Base-by-base conservation (phyloP, 2,113 vertebrate species). In the Semicossyphus pulcher region DNA sequence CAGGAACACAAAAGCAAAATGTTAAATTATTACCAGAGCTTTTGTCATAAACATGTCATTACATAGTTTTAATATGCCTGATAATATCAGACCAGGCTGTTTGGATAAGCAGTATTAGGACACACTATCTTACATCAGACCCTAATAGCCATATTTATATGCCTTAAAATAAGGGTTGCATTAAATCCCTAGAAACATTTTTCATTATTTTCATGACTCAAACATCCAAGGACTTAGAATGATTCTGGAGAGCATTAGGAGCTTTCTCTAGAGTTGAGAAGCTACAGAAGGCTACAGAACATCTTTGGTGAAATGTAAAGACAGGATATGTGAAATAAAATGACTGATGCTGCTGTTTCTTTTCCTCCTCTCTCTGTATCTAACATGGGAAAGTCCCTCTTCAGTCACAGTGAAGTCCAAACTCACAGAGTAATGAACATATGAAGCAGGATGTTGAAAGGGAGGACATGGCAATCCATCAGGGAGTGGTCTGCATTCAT, bases 391-490 rank as follows among this genome's bases (percentile, higher is more conserved):
- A 47, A 48, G 44, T 41, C 53, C 3, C 14, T 42, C 31, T 39
- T 23, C 59, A 4, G 10, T 7, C 11, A 34, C 29, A 36, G 58
- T 23, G 28, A 58, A 69, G 42, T 69, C 57, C 28, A 39, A 29
- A 16, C 31, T 23, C 5, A 61, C 12, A 21, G 37, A 64, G 67
- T 20, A 56, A 72, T 37, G 59, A 58, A 64, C 42, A 51, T 51
- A 1, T 49, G 52, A 59, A 54, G 0, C 49, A 47, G 9, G n/a
- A 18, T 39, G 47, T 32, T 58, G 53, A 61, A 54, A 61, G 2
- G 26, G 39, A 51, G 28, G 73, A 21, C 20, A 4, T 51, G 37
- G 15, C 4, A 10, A 63, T 71, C 48, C 52, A 54, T 71, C 32
- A 48, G 41, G n/a, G 45, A 20, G 31, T 31, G 44, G 23, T 44